These are phyloP conservation scores for Sitta europaea DNA, from an alignment of 2,113 vertebrate genomes.

Conservation along the genomic window DNA sequence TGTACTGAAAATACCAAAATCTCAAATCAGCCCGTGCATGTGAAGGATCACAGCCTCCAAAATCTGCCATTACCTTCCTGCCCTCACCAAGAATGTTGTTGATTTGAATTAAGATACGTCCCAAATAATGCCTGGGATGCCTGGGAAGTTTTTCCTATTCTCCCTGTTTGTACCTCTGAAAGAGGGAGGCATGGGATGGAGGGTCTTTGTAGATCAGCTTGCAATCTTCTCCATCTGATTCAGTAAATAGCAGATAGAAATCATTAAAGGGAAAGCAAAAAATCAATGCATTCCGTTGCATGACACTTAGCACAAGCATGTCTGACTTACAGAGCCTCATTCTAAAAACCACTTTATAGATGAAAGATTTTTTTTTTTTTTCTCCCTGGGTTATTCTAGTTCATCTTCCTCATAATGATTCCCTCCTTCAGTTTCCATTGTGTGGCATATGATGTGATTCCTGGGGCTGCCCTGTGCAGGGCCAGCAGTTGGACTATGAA, in stretches of 20 bases:
- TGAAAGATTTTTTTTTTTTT: background rate
- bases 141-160: background rate
- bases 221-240: background rate
- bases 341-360: background rate
- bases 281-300: background rate
- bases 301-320: background rate
- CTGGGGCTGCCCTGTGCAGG: background rate
- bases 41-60: background rate
- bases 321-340: background rate
- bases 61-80: background rate
- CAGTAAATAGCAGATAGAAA: conserved; percentile 25
- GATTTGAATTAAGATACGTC: background rate
- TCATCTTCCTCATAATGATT: background rate
- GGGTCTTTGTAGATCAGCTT: background rate
- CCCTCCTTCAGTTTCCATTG: background rate
- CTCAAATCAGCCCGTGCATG: background rate
- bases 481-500: background rate
- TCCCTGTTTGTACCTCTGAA: background rate
- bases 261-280: conserved; percentile 25
- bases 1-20: background rate
- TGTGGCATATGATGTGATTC: background rate
- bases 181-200: background rate
- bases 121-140: background rate
- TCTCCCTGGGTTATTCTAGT: background rate
- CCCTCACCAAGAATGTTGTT: background rate